A percentile compares a stretch with the other conserved stretches of the same genome.
Evolutionary conservation across 2,113 vertebrate genomes (phyloP).

Genomic region (Dicentrarchus labrax): DNA sequence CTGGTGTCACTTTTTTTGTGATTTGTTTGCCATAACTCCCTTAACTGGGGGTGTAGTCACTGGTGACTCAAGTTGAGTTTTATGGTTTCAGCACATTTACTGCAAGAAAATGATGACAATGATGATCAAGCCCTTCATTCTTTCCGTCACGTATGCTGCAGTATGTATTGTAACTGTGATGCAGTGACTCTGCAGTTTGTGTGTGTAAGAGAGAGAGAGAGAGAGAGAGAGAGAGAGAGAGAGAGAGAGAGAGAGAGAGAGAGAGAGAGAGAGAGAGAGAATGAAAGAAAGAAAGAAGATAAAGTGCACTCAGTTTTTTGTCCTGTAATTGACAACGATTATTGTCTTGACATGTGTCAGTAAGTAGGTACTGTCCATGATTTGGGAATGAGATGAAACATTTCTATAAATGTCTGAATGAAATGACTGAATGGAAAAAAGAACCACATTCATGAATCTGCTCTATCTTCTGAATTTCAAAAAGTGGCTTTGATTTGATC

Average conservation of each 20-base stretch:
- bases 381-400: neutral
- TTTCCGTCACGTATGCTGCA: neutral
- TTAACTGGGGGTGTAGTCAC: too few species aligned
- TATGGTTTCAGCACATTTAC: neutral
- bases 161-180: neutral
- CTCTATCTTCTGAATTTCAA: neutral
- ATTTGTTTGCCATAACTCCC: too few species aligned
- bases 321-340: neutral
- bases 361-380: neutral
- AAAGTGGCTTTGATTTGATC: neutral
- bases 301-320: neutral
- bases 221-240: neutral
- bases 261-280: neutral
- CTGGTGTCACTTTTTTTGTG: neutral
- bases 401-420: neutral
- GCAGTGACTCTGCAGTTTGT: neutral
- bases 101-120: neutral
- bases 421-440: neutral
- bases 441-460: neutral
- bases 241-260: neutral
- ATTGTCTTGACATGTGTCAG: too few species aligned
- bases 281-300: neutral
- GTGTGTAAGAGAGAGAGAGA: neutral
- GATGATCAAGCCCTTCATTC: neutral
- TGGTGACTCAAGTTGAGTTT: too few species aligned